Percentiles rank a stretch among this genome's conserved stretches.
phyloP scores from a whole-genome alignment of 2,797 vertebrate genomes.

The Paramormyrops hopkinsi region DNA sequence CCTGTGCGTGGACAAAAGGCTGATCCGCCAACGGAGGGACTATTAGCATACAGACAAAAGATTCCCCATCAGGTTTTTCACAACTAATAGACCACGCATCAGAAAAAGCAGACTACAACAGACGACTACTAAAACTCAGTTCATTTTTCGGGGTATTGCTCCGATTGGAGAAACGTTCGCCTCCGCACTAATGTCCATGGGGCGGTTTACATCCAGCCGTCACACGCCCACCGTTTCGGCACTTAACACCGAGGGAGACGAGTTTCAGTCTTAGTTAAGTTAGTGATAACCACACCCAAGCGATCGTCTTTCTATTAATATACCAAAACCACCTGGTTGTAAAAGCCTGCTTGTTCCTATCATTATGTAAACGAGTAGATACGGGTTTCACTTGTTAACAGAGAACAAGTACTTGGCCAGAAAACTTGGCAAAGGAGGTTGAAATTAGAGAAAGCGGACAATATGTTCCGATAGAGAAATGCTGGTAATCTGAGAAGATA shows the following conservation, averaged over 20 bases:
- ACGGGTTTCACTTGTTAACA: background rate
- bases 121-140: slow-evolving; percentile 15
- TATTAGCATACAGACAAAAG: slow-evolving; percentile 69
- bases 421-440: background rate
- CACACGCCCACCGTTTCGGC: background rate
- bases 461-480: background rate
- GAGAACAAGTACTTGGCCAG: background rate
- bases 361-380: background rate
- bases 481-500: background rate
- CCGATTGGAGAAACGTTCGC: slow-evolving; percentile 57
- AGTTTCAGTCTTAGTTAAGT: background rate
- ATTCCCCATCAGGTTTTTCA: slow-evolving; percentile 55
- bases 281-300: background rate
- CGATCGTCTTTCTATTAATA: background rate
- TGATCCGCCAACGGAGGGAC: slow-evolving; percentile 48
- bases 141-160: slow-evolving; percentile 42
- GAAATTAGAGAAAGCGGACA: background rate
- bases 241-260: background rate
- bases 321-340: background rate
- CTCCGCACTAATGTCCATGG: slow-evolving; percentile 26
- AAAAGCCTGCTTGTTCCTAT: background rate
- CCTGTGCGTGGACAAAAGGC: slow-evolving; percentile 62
- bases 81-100: slow-evolving; percentile 49
- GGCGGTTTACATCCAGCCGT: slow-evolving; percentile 6
- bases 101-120: slow-evolving; percentile 35